Base-by-base conservation (phyloP, 2,888 invertebrate species). In the Epicampocera succincta region DNA sequence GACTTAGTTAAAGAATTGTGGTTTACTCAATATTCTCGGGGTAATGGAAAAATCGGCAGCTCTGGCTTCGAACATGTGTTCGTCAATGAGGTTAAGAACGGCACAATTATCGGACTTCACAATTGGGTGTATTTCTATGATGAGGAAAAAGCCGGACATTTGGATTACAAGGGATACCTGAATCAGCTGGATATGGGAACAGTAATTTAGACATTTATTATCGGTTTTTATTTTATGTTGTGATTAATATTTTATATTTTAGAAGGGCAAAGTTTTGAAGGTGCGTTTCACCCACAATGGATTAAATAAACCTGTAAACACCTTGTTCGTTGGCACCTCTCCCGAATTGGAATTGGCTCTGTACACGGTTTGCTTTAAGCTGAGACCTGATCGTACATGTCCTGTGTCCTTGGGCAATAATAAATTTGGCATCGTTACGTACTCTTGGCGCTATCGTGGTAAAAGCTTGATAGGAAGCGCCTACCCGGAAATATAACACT, bases 51-150 rank as follows among this genome's bases (percentile, higher is more conserved):
- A 88, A 93, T 96, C 21, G 96, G 97, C 79, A 97, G 98, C 86
- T 96, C 96, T 46, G 98, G 97, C 1, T 98, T 98, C 88, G 98
- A 98, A 90, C 98, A 98, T 87, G 94, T 97, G 21, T 97, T 98
- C 90, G 93, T 98, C 2, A 95, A 97, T 0, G 98, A 98, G 92
- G 92, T 96, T 0, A 96, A 96, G 89, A 94, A 94, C 85, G 93
- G 93, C 52, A 94, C 94, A 86, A 94, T 98, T 25, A 94, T 93
- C 65, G 98, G 98, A 9, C 92, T 98, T 84, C 98, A 98, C 90
- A 97, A 97, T 89, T 98, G 98, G 98, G 92, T 98, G 38, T 96
- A 96, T 90, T 97, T 96, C 87, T 93, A 94, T 73, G 93, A 93
- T 77, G 95, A 96, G 90, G 98, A 98, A 91, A 88, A 91, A 50